Base-by-base conservation (phyloP, 1,140 invertebrate species). In the Drosophila ananassae region DNA sequence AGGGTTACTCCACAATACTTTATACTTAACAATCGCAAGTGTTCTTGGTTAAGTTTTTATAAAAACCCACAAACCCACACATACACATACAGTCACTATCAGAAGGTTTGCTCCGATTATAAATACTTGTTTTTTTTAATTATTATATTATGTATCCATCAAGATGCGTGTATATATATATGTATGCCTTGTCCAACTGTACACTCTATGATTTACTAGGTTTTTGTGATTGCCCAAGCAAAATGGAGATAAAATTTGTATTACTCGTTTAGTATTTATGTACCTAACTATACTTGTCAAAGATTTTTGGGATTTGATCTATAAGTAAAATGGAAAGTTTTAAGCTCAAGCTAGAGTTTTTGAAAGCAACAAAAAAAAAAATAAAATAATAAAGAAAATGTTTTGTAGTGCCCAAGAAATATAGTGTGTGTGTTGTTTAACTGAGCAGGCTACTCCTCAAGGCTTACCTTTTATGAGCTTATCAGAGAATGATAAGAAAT, bases 231-330 rank as follows among this genome's bases (percentile, higher is more conserved):
- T 76, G 63, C 60, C 55, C 25, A 48, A 61, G 47, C 69, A 79
- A 64, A 57, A 59, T 57, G 61, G 71, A 77, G 52, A 48, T 50
- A 58, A 68, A 75, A 62, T 59, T 71, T 84, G 83, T 82, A 84
- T 84, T 87, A 84, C 60, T 66, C 60, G 77, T 77, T 80, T 84
- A 84, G 82, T 84, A 84, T 84, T 84, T 84, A 77, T 81, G 60
- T 79, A 72, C 67, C 61, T 64, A 51, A 72, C 62, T 56, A 34
- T 69, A 77, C 60, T 73, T 59, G 53, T 66, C 17, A 28, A 59
- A 64, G 50, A 77, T 30, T 59, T 13, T 21, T 63, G 74, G 64
- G 68, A 51, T 51, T 58, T 66, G 58, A 68, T 89, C 69, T 63
- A 72, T 78, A 72, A 44, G 51, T 17, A 17, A 55, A 69, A 62